A percentile compares a stretch with the other conserved stretches of the same genome.
Conservation (phyloP, 2,113 vertebrate species). For the Triplophysa tibetana region DNA sequence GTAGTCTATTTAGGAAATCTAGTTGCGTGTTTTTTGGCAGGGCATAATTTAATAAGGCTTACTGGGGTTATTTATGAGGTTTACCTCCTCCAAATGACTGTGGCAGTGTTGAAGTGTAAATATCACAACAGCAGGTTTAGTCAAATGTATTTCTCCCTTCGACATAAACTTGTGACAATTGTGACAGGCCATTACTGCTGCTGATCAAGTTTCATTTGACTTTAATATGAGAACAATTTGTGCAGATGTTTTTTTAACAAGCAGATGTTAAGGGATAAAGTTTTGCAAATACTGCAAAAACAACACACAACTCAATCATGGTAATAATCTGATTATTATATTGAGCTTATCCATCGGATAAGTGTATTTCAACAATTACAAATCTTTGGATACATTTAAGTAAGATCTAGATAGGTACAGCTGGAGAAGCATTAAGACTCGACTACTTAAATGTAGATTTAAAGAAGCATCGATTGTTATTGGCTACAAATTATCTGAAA, state of each 20-base stretch:
- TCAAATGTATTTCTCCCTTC: slow-evolving; percentile 1
- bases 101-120: neutral
- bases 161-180: neutral
- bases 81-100: slow-evolving; percentile 5
- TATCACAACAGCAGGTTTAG: slow-evolving; percentile 12
- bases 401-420: too few species aligned
- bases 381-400: too few species aligned
- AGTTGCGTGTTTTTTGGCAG: slow-evolving; percentile 4
- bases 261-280: neutral
- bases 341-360: too few species aligned
- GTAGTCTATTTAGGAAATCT: neutral
- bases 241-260: neutral
- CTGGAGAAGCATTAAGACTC: too few species aligned
- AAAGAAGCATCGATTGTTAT: too few species aligned
- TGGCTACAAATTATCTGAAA: too few species aligned
- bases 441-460: too few species aligned
- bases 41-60: slow-evolving; percentile 6
- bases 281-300: neutral
- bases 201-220: neutral
- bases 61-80: slow-evolving; percentile 9
- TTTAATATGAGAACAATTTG: neutral
- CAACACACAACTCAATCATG: too few species aligned
- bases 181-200: neutral
- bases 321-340: too few species aligned
- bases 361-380: too few species aligned